Evolutionary conservation across 2,113 vertebrate species (phyloP).

Genomic region (Cyphomyrus discorhynchus): DNA sequence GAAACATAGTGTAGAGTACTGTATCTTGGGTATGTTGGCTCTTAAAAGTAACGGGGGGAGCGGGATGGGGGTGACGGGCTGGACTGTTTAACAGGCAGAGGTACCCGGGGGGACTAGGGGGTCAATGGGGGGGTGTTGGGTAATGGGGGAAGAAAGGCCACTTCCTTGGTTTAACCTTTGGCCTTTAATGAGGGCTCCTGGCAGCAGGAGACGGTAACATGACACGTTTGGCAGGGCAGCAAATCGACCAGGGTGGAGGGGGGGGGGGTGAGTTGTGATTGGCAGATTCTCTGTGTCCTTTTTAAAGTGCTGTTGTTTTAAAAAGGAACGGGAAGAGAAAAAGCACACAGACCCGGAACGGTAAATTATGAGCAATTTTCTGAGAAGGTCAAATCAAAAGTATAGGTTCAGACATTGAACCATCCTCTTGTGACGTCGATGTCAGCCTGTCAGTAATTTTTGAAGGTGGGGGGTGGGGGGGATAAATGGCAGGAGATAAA

Average conservation of each 20-base stretch:
- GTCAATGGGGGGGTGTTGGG: constrained; percentile 46
- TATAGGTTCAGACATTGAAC: constrained; percentile 36
- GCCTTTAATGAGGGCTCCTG: constrained; percentile 59
- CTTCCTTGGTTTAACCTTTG: constrained; percentile 66
- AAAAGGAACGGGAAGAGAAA: constrained; percentile 7
- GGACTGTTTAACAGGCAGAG: constrained; percentile 2
- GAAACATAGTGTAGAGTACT: not conserved
- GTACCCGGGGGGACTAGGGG: constrained; percentile 10
- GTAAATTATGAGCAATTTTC: constrained; percentile 43
- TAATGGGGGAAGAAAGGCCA: constrained; percentile 51
- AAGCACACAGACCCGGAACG: constrained; percentile 29
- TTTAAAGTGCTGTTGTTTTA: constrained; percentile 10
- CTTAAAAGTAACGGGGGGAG: not conserved
- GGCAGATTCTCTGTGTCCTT: constrained; percentile 52
- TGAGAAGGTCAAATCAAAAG: constrained; percentile 34
- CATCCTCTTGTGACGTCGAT: constrained; percentile 30
- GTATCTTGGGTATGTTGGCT: not conserved
- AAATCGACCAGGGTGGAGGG: constrained; percentile 52
- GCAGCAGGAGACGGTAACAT: constrained; percentile 47
- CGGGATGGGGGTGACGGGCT: not conserved
- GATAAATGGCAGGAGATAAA: not conserved
- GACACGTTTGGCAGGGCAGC: constrained; percentile 55
- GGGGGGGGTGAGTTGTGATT: constrained; percentile 38
- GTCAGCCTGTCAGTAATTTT: constrained; percentile 33
- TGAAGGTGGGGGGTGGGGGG: not conserved